These are phyloP conservation scores for Cyanistes caeruleus DNA, from an alignment of 2,113 vertebrate species.

Conservation along the genomic window DNA sequence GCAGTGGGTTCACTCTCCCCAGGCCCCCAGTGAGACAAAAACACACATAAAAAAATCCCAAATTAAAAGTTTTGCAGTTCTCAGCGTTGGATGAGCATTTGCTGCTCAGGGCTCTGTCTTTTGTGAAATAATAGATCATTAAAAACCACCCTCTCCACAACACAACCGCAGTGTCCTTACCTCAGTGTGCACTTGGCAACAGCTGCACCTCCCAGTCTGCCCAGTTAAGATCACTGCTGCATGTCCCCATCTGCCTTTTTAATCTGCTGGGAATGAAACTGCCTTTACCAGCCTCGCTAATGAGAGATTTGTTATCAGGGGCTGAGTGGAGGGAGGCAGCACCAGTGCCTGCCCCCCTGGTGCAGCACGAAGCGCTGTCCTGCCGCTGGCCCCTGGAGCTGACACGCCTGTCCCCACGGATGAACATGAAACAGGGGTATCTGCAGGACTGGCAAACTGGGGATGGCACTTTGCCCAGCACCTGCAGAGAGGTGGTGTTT, in stretches of 20 bases:
- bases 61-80: background rate
- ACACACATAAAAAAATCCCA: background rate
- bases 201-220: background rate
- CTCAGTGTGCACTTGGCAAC: background rate
- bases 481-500: background rate
- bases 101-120: background rate
- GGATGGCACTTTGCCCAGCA: background rate
- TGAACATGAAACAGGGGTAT: background rate
- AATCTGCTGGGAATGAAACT: background rate
- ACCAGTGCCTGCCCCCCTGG: accelerated
- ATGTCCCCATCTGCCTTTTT: slow-evolving; percentile 23
- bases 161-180: background rate
- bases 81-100: accelerated
- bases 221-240: background rate
- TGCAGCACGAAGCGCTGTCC: accelerated
- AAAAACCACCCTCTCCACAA: background rate
- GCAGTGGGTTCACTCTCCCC: background rate
- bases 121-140: background rate
- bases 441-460: background rate
- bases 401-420: accelerated
- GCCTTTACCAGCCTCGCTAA: background rate
- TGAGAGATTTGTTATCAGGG: background rate
- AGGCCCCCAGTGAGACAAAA: background rate
- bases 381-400: accelerated
- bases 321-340: background rate